Base-by-base conservation (phyloP, 2,113 vertebrate species). In the Scortum barcoo region DNA sequence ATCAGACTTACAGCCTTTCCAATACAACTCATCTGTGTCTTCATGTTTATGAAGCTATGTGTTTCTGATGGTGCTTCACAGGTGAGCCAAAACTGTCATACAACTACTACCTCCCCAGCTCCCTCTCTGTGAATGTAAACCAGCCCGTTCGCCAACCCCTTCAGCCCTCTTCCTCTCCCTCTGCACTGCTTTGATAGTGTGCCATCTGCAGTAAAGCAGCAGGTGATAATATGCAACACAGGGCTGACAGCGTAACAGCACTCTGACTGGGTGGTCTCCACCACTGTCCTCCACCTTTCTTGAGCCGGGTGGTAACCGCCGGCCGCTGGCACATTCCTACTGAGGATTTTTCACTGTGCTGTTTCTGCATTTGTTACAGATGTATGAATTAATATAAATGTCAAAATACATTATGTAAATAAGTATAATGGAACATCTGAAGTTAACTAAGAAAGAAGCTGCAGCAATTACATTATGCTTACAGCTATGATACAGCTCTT, bases 181-280 rank as follows among this genome's bases (percentile, higher is more conserved):
- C 22, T n/a, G 28, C 22, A 3, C 28, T 28, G 22, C 91, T 91
- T 86, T 91, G 88, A 90, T 89, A 44, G 57, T 16, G 50, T 85
- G 87, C 93, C 92, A 89, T 86, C 80, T 24, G 79, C 86, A 86
- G 84, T 93, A 91, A 94, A 93, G 68, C 77, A 79, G 85, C 86
- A 87, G 85, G 65, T 76, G 84, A 90, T 92, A 92, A 88, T 89
- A 78, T 76, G 84, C 70, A 83, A 50, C 81, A 69, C 73, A 86
- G 81, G 73, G 40, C 80, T 73, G 76, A 88, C 73, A 24, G 79
- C 53, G 56, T 70, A 84, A 87, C 76, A 69, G 74, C 46, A n/a
- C 26, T 58, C n/a, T 2, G 84, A 84, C 77, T 92, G 93, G 94
- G 94, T 93, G 92, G 92, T 94, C 90, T 90, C 57, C 1, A 63